Evolutionary conservation across 2,888 invertebrate species (phyloP), one percentile per base, ranked within the genome.

Genomic region (Salpingus planirostris): DNA sequence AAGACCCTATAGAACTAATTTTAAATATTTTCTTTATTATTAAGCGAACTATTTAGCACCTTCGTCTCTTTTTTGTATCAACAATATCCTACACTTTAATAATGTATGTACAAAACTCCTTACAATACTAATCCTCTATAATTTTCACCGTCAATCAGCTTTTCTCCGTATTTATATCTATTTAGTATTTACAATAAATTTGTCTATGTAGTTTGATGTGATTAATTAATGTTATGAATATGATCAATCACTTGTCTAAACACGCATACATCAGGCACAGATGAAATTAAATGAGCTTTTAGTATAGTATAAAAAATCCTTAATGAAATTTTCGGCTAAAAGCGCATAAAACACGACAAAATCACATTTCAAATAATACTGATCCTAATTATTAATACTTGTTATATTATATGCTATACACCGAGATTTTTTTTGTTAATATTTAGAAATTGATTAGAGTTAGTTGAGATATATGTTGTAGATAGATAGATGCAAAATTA

Each of bases 301-400:
- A 34, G 31, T 36, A 32, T 33, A n/a, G n/a, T n/a, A n/a, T n/a
- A n/a, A n/a, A 27, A 37, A 31, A 40, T 33, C 12, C 15, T 29
- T 18, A 27, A 29, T 34, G 21, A 28, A 33, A 27, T 3, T 28
- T 21, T 21, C 23, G 31, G 23, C 28, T 34, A 36, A 35, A 33
- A 35, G 32, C 34, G 13, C 30, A 23, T 10, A 24, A 38, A 27
- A 29, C 14, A 40, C 29, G 28, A 36, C 21, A 13, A 31, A 27
- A 36, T 41, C 38, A 41, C 37, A 41, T 33, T 31, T 31, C 27
- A n/a, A 23, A 24, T 42, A 42, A 42, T 42, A 42, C 38, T 42
- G 36, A 38, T 38, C 26, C 24, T 24, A 24, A n/a, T 24, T 24
- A 4, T 10, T 14, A 25, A 13, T 31, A 13, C 11, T 28, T 10